Percentiles rank a stretch among this genome's conserved stretches.
These are phyloP conservation scores for Tapirus indicus DNA, from an alignment of 2,797 vertebrate species.

Conservation along the genomic window DNA sequence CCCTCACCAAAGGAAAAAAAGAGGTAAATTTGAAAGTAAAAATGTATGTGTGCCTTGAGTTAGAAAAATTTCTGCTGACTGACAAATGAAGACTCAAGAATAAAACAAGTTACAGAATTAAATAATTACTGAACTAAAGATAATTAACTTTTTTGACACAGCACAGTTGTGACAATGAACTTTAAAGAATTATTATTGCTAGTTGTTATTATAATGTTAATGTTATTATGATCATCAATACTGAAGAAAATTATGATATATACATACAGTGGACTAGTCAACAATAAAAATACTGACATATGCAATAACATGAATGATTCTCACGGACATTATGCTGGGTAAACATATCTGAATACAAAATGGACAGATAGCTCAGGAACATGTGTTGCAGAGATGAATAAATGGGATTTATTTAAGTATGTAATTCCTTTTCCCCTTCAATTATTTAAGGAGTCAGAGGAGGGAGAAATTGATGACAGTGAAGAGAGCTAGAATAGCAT, in stretches of 20 bases:
- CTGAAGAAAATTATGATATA: background rate
- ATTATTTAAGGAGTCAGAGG: background rate
- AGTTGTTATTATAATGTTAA: background rate
- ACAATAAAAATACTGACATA: background rate
- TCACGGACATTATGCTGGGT: background rate
- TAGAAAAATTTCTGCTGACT: background rate
- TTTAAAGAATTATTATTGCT: background rate
- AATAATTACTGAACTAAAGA: background rate
- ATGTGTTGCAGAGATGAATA: background rate
- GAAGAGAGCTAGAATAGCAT: background rate
- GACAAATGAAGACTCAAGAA: background rate
- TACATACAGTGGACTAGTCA: background rate
- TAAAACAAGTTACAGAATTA: background rate
- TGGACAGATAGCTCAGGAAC: background rate
- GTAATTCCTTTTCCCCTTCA: background rate
- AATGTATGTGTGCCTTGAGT: background rate
- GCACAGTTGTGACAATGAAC: background rate
- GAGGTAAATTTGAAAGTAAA: background rate
- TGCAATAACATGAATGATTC: background rate
- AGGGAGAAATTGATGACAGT: background rate
- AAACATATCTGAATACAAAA: background rate
- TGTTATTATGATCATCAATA: background rate
- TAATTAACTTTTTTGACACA: background rate
- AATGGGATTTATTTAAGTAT: background rate
- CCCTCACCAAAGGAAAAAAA: no score